These are phyloP conservation scores for Probaryconus sp. DNA, from an alignment of 1,140 invertebrate species.

Conservation along the genomic window DNA sequence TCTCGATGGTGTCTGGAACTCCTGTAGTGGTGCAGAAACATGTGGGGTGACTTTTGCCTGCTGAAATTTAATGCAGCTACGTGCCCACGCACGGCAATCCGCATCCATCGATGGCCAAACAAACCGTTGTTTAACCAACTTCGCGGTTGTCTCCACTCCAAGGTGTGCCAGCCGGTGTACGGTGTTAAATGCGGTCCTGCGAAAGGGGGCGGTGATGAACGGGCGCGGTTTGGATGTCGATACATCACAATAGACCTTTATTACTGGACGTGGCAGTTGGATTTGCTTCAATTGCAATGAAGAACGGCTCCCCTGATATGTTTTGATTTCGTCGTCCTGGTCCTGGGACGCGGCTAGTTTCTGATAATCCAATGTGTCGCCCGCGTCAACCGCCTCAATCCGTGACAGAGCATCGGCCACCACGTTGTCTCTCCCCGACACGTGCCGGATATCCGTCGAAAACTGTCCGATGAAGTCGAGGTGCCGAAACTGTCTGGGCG, in stretches of 20 bases:
- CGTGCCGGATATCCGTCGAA: conserved; percentile 66
- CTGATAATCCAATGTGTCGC: neutral
- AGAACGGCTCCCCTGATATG: neutral
- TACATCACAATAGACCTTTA: conserved; percentile 2
- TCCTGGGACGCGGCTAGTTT: conserved; percentile 9
- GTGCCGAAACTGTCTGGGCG: conserved; percentile 58
- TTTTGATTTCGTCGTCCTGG: neutral
- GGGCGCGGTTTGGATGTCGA: conserved; percentile 13
- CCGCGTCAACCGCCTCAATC: conserved; percentile 18
- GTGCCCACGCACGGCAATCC: conserved; percentile 27
- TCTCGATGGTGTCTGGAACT: no score
- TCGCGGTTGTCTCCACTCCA: conserved; percentile 25
- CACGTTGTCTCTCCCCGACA: conserved; percentile 66
- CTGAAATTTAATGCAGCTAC: conserved; percentile 34
- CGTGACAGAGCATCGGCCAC: conserved; percentile 63
- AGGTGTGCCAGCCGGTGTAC: conserved; percentile 62
- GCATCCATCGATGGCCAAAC: conserved; percentile 53
- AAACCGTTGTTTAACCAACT: conserved; percentile 29
- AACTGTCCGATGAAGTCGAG: conserved; percentile 71
- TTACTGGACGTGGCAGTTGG: conserved; percentile 3
- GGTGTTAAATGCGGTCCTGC: conserved; percentile 59
- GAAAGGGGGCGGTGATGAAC: conserved; percentile 30
- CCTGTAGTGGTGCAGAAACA: no score
- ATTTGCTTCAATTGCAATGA: no score
- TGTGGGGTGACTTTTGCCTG: conserved; percentile 20